Evolutionary conservation across 2,113 vertebrate species (phyloP), one percentile per base, ranked within the genome.

Genomic region (Lathamus discolor): DNA sequence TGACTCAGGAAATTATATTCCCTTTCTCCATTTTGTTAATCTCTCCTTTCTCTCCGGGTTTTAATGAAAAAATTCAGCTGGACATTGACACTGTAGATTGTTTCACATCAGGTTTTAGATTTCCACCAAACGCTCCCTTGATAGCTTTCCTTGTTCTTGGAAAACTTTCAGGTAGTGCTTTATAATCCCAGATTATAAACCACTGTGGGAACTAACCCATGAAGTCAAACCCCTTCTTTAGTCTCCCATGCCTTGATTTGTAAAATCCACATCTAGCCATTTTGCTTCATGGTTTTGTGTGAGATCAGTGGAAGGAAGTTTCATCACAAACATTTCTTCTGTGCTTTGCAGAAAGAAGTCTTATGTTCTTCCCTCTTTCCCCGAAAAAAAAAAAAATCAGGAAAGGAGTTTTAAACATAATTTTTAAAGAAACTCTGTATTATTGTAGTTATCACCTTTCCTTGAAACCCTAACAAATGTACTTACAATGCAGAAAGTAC

Each of bases 1-100:
- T 70, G 51, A 67, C 35, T 95, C 63, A 81, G 95, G 88, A 94
- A 95, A 93, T 96, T 80, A 46, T 93, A 86, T 80, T 90, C 74
- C n/a, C 14, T 88, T 88, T 88, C 76, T 94, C 79, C 41, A 35
- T 88, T 86, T 88, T 67, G n/a, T 63, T 86, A 83, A 67, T 81
- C 63, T 80, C 51, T 86, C 28, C n/a, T 87, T 88, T 92, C 51
- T 43, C 61, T 92, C 24, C 35, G 59, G 27, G 20, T 55, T 86
- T 27, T 31, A 88, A 84, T 72, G 55, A 86, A 73, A 84, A 86
- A 81, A 59, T 1, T 70, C 16, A 17, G 61, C 35, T 81, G 55
- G 43, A 81, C 52, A 37, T 43, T 6, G 9, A 78, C 35, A 33
- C 14, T 35, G 25, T 16, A 35, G 27, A 70, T 29, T n/a, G 33